Conservation (phyloP, 2,113 vertebrate genomes). For the Tragelaphus strepsiceros region DNA sequence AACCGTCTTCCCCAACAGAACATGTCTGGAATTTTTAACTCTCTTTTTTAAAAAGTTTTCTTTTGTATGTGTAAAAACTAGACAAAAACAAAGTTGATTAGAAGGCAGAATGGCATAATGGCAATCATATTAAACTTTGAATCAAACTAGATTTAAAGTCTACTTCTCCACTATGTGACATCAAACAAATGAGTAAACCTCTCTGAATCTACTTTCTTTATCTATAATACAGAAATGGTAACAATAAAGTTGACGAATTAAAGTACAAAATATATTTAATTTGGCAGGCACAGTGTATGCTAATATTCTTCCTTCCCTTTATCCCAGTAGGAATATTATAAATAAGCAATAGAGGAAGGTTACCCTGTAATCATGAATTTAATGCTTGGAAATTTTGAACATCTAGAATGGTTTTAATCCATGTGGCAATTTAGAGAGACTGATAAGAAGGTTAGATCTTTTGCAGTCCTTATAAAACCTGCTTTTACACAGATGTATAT, state of each 20-base stretch:
- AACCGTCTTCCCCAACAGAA: neutral
- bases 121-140: neutral
- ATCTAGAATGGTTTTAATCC: neutral
- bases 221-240: neutral
- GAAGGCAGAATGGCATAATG: neutral
- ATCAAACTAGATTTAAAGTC: neutral
- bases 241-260: neutral
- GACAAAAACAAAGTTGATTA: neutral
- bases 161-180: neutral
- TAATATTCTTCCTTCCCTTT: neutral
- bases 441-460: neutral
- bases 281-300: neutral
- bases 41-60: neutral
- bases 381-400: neutral
- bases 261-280: neutral
- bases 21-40: neutral
- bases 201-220: neutral
- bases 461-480: neutral
- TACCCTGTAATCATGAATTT: neutral
- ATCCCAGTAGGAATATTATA: neutral
- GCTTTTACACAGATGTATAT: neutral
- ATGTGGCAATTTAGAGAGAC: neutral
- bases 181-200: neutral
- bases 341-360: neutral
- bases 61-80: neutral